These are phyloP conservation scores for Paratilapia polleni DNA, from an alignment of 2,113 vertebrate species.

Conservation along the genomic window DNA sequence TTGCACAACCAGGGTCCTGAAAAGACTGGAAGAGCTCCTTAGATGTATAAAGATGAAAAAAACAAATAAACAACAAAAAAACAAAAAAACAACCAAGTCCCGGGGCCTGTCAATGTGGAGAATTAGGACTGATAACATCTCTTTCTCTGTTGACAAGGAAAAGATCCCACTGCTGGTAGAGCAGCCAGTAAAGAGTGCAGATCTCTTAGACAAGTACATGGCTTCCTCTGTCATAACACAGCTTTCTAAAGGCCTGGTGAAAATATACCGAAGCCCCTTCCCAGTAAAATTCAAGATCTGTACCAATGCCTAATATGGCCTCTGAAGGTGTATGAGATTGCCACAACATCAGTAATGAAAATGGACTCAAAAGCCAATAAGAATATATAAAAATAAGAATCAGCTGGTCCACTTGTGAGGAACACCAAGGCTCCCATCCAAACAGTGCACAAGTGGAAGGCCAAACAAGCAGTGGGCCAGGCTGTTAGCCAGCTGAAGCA, in stretches of 20 bases:
- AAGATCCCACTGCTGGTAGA: background rate
- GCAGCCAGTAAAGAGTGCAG: background rate
- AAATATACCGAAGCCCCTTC: background rate
- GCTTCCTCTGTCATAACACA: background rate
- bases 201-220: background rate
- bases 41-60: background rate
- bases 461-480: background rate
- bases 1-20: background rate
- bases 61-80: no score
- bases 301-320: background rate
- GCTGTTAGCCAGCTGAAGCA: background rate
- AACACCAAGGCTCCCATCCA: background rate
- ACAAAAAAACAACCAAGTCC: background rate
- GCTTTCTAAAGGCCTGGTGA: background rate
- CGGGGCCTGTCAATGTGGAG: background rate
- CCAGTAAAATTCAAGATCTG: background rate
- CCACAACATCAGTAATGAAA: no score
- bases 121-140: background rate
- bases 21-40: background rate
- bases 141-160: no score
- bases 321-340: background rate
- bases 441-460: background rate
- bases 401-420: background rate
- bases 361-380: background rate
- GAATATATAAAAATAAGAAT: no score